Conservation (phyloP, 2,888 invertebrate species). For the Campoplex capitator region DNA sequence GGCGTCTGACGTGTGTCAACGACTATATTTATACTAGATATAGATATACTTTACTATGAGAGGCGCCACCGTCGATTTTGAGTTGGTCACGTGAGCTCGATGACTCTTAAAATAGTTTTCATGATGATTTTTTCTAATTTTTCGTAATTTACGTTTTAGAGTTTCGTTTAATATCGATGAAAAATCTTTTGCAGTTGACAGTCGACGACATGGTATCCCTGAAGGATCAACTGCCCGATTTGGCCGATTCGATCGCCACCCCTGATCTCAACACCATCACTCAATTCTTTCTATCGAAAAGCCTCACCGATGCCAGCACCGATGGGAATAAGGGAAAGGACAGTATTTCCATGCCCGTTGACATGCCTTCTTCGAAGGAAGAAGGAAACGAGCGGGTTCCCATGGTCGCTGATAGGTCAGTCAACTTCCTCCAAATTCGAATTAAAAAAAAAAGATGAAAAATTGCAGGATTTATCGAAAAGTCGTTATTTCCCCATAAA, state of each 20-base stretch:
- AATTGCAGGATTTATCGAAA: too few relatives aligned
- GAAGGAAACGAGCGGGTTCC: conserved; percentile 74
- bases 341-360: conserved; percentile 76
- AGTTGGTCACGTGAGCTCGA: too few relatives aligned
- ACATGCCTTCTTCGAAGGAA: conserved; percentile 73
- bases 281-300: conserved; percentile 89
- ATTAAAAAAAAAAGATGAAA: neutral
- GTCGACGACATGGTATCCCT: conserved; percentile 88
- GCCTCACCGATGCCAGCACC: conserved; percentile 78
- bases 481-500: neutral
- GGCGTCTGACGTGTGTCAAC: too few relatives aligned
- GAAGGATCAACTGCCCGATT: conserved; percentile 88
- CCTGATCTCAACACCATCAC: conserved; percentile 90
- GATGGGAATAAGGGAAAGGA: conserved; percentile 79
- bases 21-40: too few relatives aligned
- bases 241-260: conserved; percentile 88
- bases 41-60: too few relatives aligned
- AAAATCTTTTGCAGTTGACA: conserved; percentile 79
- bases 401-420: conserved; percentile 80
- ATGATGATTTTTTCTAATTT: too few relatives aligned
- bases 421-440: neutral
- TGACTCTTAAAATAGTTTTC: too few relatives aligned
- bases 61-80: too few relatives aligned
- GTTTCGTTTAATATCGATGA: neutral
- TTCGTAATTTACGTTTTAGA: too few relatives aligned